phyloP scores from a whole-genome alignment of 2,113 vertebrate species.

The Pelodiscus sinensis region DNA sequence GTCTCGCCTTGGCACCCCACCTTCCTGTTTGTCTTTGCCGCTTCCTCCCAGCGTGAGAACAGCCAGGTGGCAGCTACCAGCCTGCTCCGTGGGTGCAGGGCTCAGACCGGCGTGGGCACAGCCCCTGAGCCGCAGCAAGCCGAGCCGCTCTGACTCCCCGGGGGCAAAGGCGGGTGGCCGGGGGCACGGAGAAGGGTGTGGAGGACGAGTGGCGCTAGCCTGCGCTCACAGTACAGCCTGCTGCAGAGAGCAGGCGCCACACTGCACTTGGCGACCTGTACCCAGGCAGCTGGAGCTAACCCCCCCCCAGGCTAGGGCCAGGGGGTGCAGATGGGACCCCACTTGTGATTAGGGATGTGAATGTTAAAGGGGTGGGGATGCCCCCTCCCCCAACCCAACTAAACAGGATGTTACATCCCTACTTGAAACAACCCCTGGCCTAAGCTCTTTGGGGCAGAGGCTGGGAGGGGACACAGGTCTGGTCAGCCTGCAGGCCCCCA shows the following conservation, averaged over 20 bases:
- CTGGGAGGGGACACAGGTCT: neutral
- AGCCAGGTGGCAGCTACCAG: accelerated
- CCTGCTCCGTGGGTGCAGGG: no score
- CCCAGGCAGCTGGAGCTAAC: neutral
- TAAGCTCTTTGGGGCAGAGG: no score
- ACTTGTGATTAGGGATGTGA: no score
- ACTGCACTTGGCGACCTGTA: neutral
- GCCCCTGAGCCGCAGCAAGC: neutral
- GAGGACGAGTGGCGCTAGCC: neutral
- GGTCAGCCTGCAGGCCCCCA: neutral
- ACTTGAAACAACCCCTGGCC: neutral
- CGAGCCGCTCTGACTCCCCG: no score
- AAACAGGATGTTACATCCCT: no score
- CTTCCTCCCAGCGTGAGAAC: no score
- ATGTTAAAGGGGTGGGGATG: no score
- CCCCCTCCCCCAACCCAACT: no score
- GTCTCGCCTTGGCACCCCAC: no score
- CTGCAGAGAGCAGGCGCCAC: neutral
- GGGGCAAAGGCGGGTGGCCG: neutral
- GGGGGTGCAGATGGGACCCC: no score
- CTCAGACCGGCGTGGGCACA: neutral
- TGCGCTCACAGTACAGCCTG: neutral
- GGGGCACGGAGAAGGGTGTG: neutral
- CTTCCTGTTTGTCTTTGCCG: no score
- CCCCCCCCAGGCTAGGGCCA: no score